A percentile compares a stretch with the other conserved stretches of the same genome.
Conservation (phyloP, 2,797 vertebrate genomes). For the Phoebastria nigripes region DNA sequence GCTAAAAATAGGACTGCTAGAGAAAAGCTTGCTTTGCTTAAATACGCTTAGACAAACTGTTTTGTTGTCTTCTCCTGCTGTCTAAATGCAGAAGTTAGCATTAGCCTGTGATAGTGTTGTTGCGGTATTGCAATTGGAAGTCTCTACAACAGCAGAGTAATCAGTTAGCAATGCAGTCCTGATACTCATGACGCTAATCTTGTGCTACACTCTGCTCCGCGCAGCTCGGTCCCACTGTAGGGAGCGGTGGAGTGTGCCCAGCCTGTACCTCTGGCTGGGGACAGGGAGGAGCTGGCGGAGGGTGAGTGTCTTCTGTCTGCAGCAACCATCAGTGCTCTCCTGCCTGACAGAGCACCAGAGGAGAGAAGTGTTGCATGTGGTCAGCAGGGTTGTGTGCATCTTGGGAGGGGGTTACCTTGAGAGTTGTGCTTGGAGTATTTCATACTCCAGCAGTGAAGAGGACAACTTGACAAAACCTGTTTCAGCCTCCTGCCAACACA, state of each 20-base stretch:
- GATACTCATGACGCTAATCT: neutral
- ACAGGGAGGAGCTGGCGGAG: neutral
- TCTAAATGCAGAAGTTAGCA: neutral
- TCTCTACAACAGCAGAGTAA: neutral
- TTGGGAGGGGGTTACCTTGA: neutral
- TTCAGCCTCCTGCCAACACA: neutral
- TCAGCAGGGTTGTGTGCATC: neutral
- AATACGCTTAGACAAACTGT: neutral
- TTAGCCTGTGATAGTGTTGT: neutral
- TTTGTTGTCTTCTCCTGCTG: neutral
- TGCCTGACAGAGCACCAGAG: neutral
- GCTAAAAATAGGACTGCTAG: neutral
- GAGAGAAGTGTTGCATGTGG: neutral
- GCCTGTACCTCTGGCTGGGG: neutral
- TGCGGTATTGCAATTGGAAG: neutral
- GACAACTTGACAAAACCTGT: neutral
- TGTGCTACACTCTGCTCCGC: neutral
- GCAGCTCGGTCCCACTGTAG: rapidly evolving
- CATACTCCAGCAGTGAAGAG: neutral
- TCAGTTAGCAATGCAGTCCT: neutral
- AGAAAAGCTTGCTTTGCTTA: neutral
- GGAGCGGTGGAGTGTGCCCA: neutral
- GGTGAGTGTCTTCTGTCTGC: neutral
- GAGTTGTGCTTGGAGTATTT: neutral
- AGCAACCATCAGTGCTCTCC: rapidly evolving